phyloP scores from a whole-genome alignment of 2,888 invertebrate genomes.

The Torymus auratus region DNA sequence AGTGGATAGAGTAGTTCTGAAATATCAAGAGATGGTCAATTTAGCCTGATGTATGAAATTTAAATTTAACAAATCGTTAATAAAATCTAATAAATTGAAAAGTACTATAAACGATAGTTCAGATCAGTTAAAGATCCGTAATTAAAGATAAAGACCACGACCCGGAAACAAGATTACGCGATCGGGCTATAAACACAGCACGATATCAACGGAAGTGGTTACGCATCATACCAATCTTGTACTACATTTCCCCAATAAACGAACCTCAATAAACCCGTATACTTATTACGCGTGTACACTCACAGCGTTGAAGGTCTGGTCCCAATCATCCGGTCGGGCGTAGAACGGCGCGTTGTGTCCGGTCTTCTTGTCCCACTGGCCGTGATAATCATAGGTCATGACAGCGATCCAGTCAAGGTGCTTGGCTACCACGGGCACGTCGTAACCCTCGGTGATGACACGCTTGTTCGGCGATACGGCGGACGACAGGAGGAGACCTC shows the following conservation, averaged over 20 bases:
- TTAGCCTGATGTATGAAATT: too few species aligned
- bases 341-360: slow-evolving; percentile 95
- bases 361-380: slow-evolving; percentile 93
- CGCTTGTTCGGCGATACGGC: slow-evolving; percentile 91
- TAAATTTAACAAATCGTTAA: too few species aligned
- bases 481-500: slow-evolving; percentile 85
- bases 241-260: too few species aligned
- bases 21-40: neutral
- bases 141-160: too few species aligned
- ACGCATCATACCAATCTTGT: too few species aligned
- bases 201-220: too few species aligned
- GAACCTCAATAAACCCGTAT: too few species aligned
- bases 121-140: too few species aligned
- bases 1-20: slow-evolving; percentile 91
- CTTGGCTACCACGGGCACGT: slow-evolving; percentile 85
- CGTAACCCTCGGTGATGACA: slow-evolving; percentile 91
- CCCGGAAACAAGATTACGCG: too few species aligned
- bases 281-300: slow-evolving; percentile 63
- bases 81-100: too few species aligned
- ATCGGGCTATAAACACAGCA: too few species aligned
- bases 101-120: too few species aligned
- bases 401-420: slow-evolving; percentile 93
- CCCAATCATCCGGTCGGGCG: slow-evolving; percentile 84
- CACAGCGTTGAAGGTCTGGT: slow-evolving; percentile 88
- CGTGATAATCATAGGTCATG: slow-evolving; percentile 95